These are phyloP conservation scores for Mesoclemmys tuberculata DNA, from an alignment of 2,113 vertebrate species.

Conservation along the genomic window DNA sequence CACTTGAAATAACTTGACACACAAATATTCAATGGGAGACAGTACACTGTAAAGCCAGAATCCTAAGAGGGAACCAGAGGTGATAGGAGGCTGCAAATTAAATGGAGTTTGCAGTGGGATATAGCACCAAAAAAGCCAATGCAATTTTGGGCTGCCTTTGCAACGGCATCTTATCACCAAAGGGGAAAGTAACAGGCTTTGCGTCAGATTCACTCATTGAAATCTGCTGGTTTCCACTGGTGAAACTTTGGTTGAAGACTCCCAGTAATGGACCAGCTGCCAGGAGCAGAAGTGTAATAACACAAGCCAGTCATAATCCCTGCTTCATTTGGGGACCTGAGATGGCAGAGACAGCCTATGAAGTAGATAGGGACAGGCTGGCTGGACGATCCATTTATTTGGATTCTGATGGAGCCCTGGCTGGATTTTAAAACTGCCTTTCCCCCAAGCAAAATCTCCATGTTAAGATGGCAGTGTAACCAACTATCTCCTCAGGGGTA, in stretches of 20 bases:
- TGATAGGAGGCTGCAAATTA: neutral
- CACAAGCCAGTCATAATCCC: neutral
- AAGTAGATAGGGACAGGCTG: neutral
- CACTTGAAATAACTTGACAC: neutral
- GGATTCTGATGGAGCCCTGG: neutral
- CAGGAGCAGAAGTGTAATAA: neutral
- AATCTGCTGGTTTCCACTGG: neutral
- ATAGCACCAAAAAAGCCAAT: neutral
- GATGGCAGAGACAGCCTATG: neutral
- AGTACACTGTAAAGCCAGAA: neutral
- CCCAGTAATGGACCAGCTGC: neutral
- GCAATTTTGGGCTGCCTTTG: neutral
- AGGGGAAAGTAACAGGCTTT: neutral
- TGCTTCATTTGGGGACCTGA: neutral
- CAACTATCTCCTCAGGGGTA: neutral
- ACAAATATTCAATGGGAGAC: neutral
- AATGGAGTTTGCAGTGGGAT: neutral
- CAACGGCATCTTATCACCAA: neutral
- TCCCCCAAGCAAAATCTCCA: neutral
- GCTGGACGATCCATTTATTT: neutral
- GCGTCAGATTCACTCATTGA: neutral
- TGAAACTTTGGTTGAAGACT: neutral
- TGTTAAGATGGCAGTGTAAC: neutral
- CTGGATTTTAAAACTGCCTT: neutral
- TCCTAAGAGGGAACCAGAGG: conserved; percentile 25